Percentiles rank a stretch among this genome's conserved stretches.
Conservation (phyloP, 2,113 vertebrate genomes). For the Perccottus glenii region DNA sequence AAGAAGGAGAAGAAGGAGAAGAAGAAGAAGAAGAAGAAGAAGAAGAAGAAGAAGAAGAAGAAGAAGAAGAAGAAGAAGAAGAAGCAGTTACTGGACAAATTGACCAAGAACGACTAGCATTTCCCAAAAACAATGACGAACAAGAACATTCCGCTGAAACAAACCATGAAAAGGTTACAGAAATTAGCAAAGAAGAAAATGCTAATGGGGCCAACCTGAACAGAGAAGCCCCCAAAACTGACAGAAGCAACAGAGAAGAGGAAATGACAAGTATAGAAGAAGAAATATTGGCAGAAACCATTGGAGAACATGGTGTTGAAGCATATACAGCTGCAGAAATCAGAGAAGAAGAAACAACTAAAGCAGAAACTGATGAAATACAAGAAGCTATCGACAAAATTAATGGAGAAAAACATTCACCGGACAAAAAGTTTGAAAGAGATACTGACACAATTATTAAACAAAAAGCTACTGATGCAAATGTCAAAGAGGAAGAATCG, state of each 20-base stretch:
- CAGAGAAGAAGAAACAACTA: background rate
- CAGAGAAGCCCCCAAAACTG: too few species aligned
- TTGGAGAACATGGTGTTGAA: background rate
- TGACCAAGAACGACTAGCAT: background rate
- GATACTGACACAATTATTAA: background rate
- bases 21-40: too few species aligned
- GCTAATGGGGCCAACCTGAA: too few species aligned
- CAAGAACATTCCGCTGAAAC: too few species aligned
- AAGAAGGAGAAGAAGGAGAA: too few species aligned
- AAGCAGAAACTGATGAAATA: background rate
- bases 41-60: too few species aligned
- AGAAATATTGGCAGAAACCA: background rate
- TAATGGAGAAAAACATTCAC: background rate
- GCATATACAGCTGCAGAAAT: background rate
- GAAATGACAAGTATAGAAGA: background rate
- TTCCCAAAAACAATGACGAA: background rate
- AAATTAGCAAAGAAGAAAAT: too few species aligned
- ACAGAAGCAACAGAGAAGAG: too few species aligned
- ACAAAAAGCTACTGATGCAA: background rate
- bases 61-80: too few species aligned
- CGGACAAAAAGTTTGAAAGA: conserved; percentile 14
- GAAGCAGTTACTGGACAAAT: too few species aligned
- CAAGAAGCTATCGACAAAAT: background rate
- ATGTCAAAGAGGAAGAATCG: background rate
- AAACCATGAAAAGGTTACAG: background rate